Evolutionary conservation across 2,888 invertebrate species (phyloP).

Genomic region (Dryococelus australis): DNA sequence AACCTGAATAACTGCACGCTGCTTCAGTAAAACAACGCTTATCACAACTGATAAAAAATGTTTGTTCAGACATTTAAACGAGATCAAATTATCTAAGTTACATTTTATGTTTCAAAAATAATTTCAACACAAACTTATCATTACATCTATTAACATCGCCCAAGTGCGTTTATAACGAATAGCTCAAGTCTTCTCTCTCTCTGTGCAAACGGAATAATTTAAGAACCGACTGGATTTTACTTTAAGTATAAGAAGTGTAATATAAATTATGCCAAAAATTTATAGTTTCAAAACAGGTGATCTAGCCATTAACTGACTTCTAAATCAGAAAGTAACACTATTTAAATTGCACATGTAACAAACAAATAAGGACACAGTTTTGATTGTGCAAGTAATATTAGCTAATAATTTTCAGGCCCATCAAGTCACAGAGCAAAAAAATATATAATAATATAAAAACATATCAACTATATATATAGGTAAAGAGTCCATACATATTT

Average conservation of each 20-base stretch:
- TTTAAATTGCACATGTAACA: background rate
- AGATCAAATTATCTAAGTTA: background rate
- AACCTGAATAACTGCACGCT: background rate
- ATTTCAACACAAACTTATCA: background rate
- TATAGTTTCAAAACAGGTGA: too few species aligned
- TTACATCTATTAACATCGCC: background rate
- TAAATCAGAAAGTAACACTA: too few species aligned
- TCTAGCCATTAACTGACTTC: too few species aligned
- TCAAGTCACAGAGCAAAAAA: background rate
- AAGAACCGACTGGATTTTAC: background rate
- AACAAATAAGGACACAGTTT: background rate
- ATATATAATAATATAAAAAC: background rate
- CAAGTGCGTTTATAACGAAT: background rate
- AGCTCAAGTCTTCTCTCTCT: constrained; percentile 16
- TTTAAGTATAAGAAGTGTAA: too few species aligned
- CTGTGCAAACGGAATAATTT: background rate
- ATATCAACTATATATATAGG: background rate
- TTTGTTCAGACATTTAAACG: background rate
- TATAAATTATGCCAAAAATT: too few species aligned
- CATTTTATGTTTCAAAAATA: background rate
- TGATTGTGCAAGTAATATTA: too few species aligned
- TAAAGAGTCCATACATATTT: background rate
- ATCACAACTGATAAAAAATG: background rate
- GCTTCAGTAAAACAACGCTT: background rate
- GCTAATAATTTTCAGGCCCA: background rate